Evolutionary conservation across 2,113 vertebrate genomes (phyloP), one percentile per base, ranked within the genome.

Genomic region (Rynchops niger): DNA sequence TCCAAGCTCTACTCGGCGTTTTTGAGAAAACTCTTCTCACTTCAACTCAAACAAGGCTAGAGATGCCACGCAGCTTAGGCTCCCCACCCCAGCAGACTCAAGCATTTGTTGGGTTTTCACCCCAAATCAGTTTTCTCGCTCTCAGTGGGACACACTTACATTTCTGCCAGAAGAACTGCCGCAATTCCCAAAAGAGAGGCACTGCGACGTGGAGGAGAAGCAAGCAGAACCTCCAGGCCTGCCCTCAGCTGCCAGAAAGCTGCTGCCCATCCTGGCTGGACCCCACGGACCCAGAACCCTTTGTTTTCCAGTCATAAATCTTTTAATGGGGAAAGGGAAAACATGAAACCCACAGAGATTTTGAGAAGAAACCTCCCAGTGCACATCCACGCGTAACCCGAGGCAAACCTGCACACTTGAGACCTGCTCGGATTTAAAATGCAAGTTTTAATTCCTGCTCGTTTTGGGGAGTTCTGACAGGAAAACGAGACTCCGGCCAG

Each of bases 171-270:
- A 23, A 56, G 32, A 63, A 22, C 32, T 50, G 22, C 62, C 1
- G 0, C 23, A n/a, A 6, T 70, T 50, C 69, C 69, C 56, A 65
- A 9, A 72, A 27, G 29, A 45, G 50, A 47, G 4, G 13, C 32
- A 21, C 43, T 6, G 38, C 1, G 3, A 66, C 0, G 1, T 1
- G 0, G 20, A 55, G 27, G 56, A 72, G 50, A 25, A 23, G 15
- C 23, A 25, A 16, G 40, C 21, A 21, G 59, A 52, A 43, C 61
- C 1, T 2, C 45, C 1, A 1, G 14, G 16, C 36, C 32, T 23
- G 38, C 32, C 43, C 19, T 47, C 65, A 22, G 40, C 56, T 55
- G 50, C 36, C 63, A 18, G 15, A 34, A 50, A 26, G 38, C 30
- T 42, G 43, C 72, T 58, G 26, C 49, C 22, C 8, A 0, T n/a